Evolutionary conservation across 2,888 invertebrate genomes (phyloP).

Genomic region (Euproctis similis): DNA sequence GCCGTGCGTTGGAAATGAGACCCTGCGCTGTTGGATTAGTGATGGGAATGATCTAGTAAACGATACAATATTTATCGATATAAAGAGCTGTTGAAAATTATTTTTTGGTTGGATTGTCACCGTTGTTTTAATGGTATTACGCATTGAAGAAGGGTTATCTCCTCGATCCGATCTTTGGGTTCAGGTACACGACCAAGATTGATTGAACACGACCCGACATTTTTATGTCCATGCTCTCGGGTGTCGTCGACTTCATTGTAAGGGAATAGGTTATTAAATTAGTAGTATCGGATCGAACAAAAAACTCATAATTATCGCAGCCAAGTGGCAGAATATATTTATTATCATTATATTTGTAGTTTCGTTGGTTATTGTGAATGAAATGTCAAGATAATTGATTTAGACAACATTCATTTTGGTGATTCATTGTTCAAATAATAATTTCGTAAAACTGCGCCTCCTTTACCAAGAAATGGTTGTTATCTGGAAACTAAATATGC

Average conservation of each 20-base stretch:
- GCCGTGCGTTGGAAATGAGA: slow-evolving; percentile 38
- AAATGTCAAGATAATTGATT: slow-evolving; percentile 29
- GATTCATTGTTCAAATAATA: slow-evolving; percentile 10
- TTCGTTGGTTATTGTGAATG: slow-evolving; percentile 33
- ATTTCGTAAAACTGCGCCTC: no score
- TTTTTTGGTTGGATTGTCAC: slow-evolving; percentile 74
- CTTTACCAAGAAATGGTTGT: no score
- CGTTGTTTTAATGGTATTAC: slow-evolving; percentile 76
- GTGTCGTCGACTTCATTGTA: slow-evolving; percentile 62
- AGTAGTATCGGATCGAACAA: slow-evolving; percentile 54
- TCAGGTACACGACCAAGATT: slow-evolving; percentile 68
- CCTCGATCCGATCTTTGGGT: slow-evolving; percentile 57
- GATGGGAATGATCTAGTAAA: slow-evolving; percentile 24
- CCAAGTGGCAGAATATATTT: slow-evolving; percentile 24
- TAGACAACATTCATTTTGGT: slow-evolving; percentile 12
- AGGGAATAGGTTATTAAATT: slow-evolving; percentile 67
- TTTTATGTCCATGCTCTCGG: slow-evolving; percentile 62
- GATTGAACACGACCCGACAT: slow-evolving; percentile 66
- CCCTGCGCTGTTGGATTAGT: slow-evolving; percentile 35
- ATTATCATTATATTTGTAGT: slow-evolving; percentile 34
- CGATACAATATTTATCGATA: slow-evolving; percentile 31
- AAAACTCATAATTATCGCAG: slow-evolving; percentile 47
- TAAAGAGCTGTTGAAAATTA: slow-evolving; percentile 68
- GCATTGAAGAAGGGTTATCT: slow-evolving; percentile 74
- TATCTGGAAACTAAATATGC: neutral